Base-by-base conservation (phyloP, 2,797 vertebrate genomes). In the Spatula clypeata region DNA sequence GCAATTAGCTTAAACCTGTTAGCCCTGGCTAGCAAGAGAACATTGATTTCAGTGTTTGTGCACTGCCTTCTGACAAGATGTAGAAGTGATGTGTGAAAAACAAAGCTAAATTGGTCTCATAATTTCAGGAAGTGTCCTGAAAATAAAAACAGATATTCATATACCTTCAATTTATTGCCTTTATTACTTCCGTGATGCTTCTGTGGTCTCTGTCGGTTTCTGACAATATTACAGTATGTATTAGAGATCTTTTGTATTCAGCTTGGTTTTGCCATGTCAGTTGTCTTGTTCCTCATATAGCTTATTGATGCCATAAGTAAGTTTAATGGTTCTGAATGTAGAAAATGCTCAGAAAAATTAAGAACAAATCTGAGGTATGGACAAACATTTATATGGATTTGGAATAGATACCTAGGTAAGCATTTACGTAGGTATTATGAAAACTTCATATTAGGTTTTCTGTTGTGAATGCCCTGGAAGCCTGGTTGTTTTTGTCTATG, bases 101-200 rank as follows among this genome's bases (percentile, higher is more conserved):
- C 31, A 70, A 79, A 80, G n/a, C 47, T 44, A 79, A 90, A 93
- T 54, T 70, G 88, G 49, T 87, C 60, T 88, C 80, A 49, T 94
- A 53, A 94, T 93, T 95, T 85, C 67, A 90, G 75, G 26, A 54
- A 23, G 5, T 82, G 64, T 93, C 80, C 82, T 90, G 66, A 73
- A 92, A 92, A 93, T 67, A 75, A 75, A 84, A 91, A 89, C 54
- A 88, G 81, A 42, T 86, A 84, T 44, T 86, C 58, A 21, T n/a
- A 31, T 38, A 76, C 20, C 44, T 91, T 92, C 26, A 26, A 1
- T 92, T 66, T 91, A 88, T 86, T 94, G 74, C 23, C 27, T 91
- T 4, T 79, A 60, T 88, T 81, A 73, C 91, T 84, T 70, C 53
- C 19, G 12, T 55, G 7, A 26, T 67, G 23, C 44, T 88, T 90